These are phyloP conservation scores for Hyperopisus bebe DNA, from an alignment of 2,113 vertebrate species.

Conservation along the genomic window DNA sequence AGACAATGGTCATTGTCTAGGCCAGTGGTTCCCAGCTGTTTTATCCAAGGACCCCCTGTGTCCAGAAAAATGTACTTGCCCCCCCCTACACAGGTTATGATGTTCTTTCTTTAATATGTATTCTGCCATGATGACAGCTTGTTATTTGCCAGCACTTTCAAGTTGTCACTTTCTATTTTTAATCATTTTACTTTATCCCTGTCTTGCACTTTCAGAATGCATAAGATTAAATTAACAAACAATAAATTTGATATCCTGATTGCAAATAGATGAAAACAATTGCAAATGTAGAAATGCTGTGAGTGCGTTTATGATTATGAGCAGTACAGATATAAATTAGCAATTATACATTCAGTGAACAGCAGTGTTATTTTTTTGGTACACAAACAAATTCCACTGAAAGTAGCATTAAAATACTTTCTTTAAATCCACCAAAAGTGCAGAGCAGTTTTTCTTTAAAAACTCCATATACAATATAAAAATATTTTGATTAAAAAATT, in stretches of 20 bases:
- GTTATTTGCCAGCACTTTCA: not conserved
- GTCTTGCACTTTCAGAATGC: not conserved
- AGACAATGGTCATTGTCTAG: not conserved
- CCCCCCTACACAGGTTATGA: not conserved
- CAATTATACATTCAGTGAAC: not conserved
- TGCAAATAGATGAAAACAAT: not conserved
- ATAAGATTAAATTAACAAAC: not conserved
- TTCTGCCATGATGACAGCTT: not conserved
- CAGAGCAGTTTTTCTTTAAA: not conserved
- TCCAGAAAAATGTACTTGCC: not conserved
- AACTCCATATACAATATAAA: not conserved
- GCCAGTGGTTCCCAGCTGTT: not conserved
- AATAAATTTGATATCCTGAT: not conserved
- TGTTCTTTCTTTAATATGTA: not conserved
- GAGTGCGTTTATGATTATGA: not conserved
- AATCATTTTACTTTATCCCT: not conserved
- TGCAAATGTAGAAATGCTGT: not conserved
- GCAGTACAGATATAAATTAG: not conserved
- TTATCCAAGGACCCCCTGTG: not conserved
- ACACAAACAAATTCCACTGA: not conserved
- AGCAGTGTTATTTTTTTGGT: not conserved
- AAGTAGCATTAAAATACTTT: not conserved
- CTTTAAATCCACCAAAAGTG: not conserved
- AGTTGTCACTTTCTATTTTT: not conserved
- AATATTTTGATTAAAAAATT: not conserved